A percentile compares a stretch with the other conserved stretches of the same genome.
These are phyloP conservation scores for Theonella swinhoei DNA, from an alignment of 37 sponge, comb jelly and placozoan species.

Conservation along the genomic window DNA sequence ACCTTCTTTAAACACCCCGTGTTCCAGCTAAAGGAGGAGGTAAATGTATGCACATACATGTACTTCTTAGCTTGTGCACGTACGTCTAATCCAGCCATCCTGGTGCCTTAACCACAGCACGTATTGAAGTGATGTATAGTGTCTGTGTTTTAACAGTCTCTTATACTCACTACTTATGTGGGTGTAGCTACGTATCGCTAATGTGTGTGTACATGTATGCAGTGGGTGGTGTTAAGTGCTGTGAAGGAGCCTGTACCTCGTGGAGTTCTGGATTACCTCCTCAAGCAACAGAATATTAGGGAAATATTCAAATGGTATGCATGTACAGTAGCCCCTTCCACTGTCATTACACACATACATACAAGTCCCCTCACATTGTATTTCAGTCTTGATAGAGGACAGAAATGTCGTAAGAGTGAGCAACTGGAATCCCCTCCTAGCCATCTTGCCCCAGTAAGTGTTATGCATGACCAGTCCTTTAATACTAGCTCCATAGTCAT, in stretches of 20 bases:
- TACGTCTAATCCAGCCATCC: too few species aligned
- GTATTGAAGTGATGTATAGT: too few species aligned
- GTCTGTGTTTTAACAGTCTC: too few species aligned
- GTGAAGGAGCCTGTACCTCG: conserved; percentile 76
- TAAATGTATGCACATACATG: neutral
- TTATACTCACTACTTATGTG: neutral
- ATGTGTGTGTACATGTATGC: conserved; percentile 7
- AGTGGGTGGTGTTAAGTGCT: conserved; percentile 67
- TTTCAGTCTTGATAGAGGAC: too few species aligned
- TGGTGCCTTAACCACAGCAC: too few species aligned
- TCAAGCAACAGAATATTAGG: conserved; percentile 55
- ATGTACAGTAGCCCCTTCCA: neutral
- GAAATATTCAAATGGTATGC: conserved; percentile 68
- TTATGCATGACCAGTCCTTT: too few species aligned
- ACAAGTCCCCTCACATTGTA: neutral
- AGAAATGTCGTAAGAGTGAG: too few species aligned
- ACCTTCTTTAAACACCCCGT: conserved; percentile 70
- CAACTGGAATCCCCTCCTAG: too few species aligned
- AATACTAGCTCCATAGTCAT: too few species aligned
- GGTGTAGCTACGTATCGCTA: neutral
- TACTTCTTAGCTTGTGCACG: too few species aligned
- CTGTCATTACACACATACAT: neutral
- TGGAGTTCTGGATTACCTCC: conserved; percentile 74
- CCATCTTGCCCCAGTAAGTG: too few species aligned
- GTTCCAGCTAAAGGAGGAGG: conserved; percentile 58